Evolutionary conservation across 2,797 vertebrate genomes (phyloP).

Genomic region (Lithobates pipiens): DNA sequence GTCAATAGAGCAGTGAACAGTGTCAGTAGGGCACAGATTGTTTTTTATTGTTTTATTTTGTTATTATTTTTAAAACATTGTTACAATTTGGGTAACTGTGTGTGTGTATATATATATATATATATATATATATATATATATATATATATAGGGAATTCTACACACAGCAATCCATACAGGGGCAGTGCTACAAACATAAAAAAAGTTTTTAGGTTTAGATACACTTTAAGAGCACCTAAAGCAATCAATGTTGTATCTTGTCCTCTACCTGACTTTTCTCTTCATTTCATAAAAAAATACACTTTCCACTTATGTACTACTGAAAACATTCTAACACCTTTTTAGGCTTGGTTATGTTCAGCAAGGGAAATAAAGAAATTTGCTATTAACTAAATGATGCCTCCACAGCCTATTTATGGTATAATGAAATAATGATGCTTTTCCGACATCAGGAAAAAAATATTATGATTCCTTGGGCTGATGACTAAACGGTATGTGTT

Average conservation of each 20-base stretch:
- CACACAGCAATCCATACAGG: no score
- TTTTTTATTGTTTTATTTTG: no score
- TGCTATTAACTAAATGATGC: background rate
- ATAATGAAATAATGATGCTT: conserved; percentile 19
- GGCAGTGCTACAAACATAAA: no score
- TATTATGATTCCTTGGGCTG: background rate
- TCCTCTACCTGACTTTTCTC: background rate
- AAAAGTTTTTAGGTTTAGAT: no score
- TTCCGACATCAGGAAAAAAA: background rate
- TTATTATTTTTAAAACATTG: no score
- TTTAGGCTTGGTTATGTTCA: conserved; percentile 15
- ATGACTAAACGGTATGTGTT: background rate
- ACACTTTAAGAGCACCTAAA: no score
- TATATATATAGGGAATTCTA: no score
- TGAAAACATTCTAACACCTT: conserved; percentile 20
- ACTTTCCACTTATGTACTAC: conserved; percentile 31
- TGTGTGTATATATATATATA: no score
- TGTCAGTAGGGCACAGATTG: no score
- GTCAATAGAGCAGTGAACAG: no score
- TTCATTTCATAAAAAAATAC: background rate
- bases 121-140: no score
- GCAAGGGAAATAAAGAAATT: conserved; percentile 18
- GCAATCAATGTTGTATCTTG: background rate
- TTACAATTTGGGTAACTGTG: no score
- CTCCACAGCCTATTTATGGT: background rate